A percentile compares a stretch with the other conserved stretches of the same genome.
Conservation (phyloP, 2,797 vertebrate genomes). For the Menidia menidia region DNA sequence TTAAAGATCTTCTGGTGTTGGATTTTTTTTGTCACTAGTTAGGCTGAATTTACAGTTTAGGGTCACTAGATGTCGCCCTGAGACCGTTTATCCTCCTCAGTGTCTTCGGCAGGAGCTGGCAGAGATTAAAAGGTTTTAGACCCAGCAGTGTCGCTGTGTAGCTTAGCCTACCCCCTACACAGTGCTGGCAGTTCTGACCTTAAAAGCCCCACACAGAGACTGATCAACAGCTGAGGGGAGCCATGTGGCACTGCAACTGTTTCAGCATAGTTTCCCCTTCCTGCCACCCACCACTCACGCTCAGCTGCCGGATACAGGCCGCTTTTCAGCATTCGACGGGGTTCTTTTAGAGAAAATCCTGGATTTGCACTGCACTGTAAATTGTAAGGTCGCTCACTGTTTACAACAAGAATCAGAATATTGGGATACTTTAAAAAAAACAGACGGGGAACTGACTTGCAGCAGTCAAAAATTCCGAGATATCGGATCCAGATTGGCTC, state of each 20-base stretch:
- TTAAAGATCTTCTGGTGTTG: not conserved
- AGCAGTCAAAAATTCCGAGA: conserved; percentile 49
- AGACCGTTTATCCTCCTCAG: conserved; percentile 39
- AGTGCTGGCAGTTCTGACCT: conserved; percentile 54
- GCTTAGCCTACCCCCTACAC: conserved; percentile 43
- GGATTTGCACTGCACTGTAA: conserved; percentile 24
- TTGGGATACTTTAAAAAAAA: no score
- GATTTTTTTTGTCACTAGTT: not conserved
- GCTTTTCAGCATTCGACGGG: not conserved
- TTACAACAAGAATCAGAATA: conserved; percentile 1
- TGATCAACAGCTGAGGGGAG: conserved; percentile 72
- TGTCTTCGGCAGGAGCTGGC: conserved; percentile 55
- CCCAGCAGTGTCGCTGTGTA: conserved; percentile 58
- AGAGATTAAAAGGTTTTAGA: conserved; percentile 65
- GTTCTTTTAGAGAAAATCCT: conserved; percentile 31
- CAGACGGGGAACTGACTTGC: conserved; percentile 27
- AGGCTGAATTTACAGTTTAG: conserved; percentile 1
- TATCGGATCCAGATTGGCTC: conserved; percentile 30
- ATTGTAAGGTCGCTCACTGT: conserved; percentile 15
- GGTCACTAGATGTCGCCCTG: conserved; percentile 64
- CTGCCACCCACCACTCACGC: conserved; percentile 17
- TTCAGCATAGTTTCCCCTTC: conserved; percentile 29
- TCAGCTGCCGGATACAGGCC: conserved; percentile 3
- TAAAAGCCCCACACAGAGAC: conserved; percentile 50
- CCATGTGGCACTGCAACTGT: conserved; percentile 47